phyloP scores from a whole-genome alignment of 1,140 invertebrate genomes.

The Penaeus japonicus region DNA sequence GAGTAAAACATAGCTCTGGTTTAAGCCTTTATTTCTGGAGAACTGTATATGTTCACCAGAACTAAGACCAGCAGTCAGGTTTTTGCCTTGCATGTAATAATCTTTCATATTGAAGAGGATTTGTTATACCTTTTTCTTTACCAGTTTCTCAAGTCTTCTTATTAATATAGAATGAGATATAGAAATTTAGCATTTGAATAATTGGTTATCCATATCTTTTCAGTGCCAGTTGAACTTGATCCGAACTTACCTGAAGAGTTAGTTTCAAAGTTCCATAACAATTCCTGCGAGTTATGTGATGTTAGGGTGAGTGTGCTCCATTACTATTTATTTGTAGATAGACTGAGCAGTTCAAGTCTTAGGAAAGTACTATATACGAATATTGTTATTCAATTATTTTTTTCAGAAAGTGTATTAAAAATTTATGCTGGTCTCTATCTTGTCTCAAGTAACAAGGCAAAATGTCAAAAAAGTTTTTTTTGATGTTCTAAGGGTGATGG shows the following conservation, averaged over 20 bases:
- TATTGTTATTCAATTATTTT: too few species aligned
- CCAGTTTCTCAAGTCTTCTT: neutral
- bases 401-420: too few species aligned
- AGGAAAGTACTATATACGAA: neutral
- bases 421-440: too few species aligned
- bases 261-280: conserved; percentile 35
- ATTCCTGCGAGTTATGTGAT: conserved; percentile 43
- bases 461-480: neutral
- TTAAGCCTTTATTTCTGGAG: too few species aligned
- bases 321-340: neutral
- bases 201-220: neutral
- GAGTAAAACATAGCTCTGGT: neutral
- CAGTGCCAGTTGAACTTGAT: conserved; percentile 47
- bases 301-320: conserved; percentile 26
- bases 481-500: neutral
- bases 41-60: too few species aligned
- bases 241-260: conserved; percentile 40
- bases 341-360: neutral
- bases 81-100: too few species aligned
- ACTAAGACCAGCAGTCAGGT: too few species aligned
- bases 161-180: neutral
- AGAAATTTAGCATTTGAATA: neutral
- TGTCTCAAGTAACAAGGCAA: too few species aligned
- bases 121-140: neutral
- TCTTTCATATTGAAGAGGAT: too few species aligned